Evolutionary conservation across 2,888 invertebrate species (phyloP), one percentile per base, ranked within the genome.

Genomic region (Mactromeris polynyma): DNA sequence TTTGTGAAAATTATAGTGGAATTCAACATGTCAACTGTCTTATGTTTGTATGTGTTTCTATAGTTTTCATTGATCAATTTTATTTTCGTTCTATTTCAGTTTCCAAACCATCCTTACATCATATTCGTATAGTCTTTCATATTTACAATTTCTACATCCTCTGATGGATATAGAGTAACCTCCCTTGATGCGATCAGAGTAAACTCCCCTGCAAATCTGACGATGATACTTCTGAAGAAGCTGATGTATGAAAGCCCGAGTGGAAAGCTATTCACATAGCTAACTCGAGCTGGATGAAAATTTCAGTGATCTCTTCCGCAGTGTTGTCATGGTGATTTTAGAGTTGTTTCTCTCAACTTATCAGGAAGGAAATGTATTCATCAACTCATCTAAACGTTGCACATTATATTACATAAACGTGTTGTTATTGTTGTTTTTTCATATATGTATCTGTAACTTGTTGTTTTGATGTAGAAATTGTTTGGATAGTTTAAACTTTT

Each of bases 101-200:
- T 87, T 81, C 88, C 69, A 83, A 33, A 17, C 46, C 46, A 58
- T 83, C 73, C 36, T 21, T 64, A 38, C 26, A 33, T 9, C 33
- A 73, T 26, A 73, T 69, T 33, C 73, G n/a, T n/a, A 69, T 64
- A 36, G 89, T 89, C 89, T 87, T 89, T 89, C 89, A 86, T 86
- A 2, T 51, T 69, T 26, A 84, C n/a, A n/a, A 64, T 73, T 33
- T 69, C 26, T 73, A 36, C 73, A 11, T 73, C 19, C 36, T 17
- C 33, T 17, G 19, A 36, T 11, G 26, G 21, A 58, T 58, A 33
- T 33, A 31, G 54, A 77, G 81, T 84, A 17, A 51, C 77, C 26
- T 64, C 79, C 89, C 73, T 51, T 69, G 81, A 89, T 82, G 36
- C 33, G 85, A 79, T 54, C 64, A 82, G 85, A 88, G 87, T 91